Percentiles rank a stretch among this genome's conserved stretches.
Conservation (phyloP, 2,888 invertebrate species). For the Napeogenes sylphis region DNA sequence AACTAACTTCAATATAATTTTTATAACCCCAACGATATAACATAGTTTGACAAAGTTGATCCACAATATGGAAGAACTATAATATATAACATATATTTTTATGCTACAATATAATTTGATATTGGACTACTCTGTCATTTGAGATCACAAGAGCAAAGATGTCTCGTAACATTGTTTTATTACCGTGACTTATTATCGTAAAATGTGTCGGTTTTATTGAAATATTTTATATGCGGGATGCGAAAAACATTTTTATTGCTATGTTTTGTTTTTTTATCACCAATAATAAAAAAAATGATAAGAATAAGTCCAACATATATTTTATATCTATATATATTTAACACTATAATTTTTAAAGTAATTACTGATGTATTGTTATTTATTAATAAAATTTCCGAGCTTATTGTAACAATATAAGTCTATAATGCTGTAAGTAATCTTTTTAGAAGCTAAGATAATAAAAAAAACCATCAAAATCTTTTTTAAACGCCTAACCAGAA, state of each 20-base stretch:
- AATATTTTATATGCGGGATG: conserved; percentile 25
- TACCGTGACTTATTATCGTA: conserved; percentile 24
- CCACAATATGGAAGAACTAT: no score
- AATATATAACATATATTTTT: no score
- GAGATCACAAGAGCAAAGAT: conserved; percentile 13
- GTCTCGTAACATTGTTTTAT: conserved; percentile 23
- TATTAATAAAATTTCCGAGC: no score
- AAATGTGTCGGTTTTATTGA: conserved; percentile 30
- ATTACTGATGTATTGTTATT: no score
- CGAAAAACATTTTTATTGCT: conserved; percentile 26
- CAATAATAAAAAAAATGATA: conserved; percentile 19
- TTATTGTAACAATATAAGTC: no score
- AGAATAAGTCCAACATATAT: background rate
- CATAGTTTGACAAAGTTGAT: no score
- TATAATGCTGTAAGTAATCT: background rate
- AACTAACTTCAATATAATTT: no score
- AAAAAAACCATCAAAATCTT: background rate
- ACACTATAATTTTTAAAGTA: no score
- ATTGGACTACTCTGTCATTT: conserved; percentile 2
- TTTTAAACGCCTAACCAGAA: background rate
- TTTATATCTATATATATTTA: no score
- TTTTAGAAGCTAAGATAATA: no score
- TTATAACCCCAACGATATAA: no score
- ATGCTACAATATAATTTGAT: background rate
- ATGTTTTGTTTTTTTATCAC: conserved; percentile 23